Conservation (phyloP, 2,888 invertebrate species). For the Cheilosia vulpina region DNA sequence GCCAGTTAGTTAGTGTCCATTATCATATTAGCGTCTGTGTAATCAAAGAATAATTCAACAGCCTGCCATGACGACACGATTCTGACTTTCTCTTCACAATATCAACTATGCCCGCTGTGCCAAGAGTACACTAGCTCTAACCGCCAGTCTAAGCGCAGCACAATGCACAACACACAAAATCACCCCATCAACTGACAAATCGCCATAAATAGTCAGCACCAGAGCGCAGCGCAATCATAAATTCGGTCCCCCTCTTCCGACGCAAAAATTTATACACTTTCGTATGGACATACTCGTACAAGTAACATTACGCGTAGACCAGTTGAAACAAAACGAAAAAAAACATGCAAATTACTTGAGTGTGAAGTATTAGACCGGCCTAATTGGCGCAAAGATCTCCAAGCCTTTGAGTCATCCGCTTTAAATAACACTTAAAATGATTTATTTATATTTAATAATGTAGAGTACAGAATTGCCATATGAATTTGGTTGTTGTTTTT, state of each 20-base stretch:
- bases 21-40: constrained; percentile 50
- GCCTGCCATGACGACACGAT: constrained; percentile 44
- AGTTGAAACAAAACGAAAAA: constrained; percentile 6
- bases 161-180: constrained; percentile 16
- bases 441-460: constrained; percentile 63
- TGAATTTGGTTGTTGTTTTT: constrained; percentile 23
- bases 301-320: neutral
- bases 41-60: constrained; percentile 53
- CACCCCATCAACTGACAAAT: constrained; percentile 67
- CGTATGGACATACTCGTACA: neutral
- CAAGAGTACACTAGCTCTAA: neutral
- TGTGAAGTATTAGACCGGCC: constrained; percentile 66
- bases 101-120: constrained; percentile 26
- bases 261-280: neutral
- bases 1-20: constrained; percentile 49
- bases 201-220: constrained; percentile 65
- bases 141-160: constrained; percentile 7
- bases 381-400: constrained; percentile 43
- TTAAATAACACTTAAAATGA: constrained; percentile 36
- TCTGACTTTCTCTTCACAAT: neutral
- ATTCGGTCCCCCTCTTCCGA: constrained; percentile 34
- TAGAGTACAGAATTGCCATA: constrained; percentile 41
- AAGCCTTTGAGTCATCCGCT: neutral
- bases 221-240: constrained; percentile 59
- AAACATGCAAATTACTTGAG: constrained; percentile 68